These are phyloP conservation scores for Pseudomyrmex concolor DNA, from an alignment of 1,140 invertebrate genomes.

Conservation along the genomic window DNA sequence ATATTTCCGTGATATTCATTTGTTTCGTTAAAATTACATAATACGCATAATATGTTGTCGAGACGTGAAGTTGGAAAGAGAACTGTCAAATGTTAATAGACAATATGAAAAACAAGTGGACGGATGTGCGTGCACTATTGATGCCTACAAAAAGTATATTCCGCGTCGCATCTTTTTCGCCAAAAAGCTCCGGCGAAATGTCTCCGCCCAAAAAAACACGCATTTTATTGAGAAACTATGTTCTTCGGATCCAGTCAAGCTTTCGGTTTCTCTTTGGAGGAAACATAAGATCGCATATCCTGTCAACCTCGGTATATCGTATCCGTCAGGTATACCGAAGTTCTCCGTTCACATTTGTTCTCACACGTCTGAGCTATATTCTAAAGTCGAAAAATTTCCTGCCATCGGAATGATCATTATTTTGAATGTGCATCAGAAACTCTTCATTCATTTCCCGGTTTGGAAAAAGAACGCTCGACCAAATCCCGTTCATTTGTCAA, in stretches of 20 bases:
- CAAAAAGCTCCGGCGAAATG: conserved; percentile 12
- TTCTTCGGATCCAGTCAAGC: conserved; percentile 49
- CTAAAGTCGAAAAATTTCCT: neutral
- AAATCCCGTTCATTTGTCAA: conserved; percentile 14
- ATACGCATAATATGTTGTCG: too few species aligned
- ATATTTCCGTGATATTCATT: too few species aligned
- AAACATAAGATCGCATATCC: conserved; percentile 33
- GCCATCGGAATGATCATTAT: conserved; percentile 12
- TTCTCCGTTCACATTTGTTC: neutral
- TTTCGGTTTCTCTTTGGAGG: conserved; percentile 36
- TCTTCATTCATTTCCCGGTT: neutral
- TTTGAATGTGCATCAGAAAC: neutral
- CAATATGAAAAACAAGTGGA: too few species aligned
- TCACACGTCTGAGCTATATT: neutral
- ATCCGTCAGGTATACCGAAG: neutral
- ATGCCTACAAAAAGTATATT: conserved; percentile 29
- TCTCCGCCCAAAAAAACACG: conserved; percentile 54
- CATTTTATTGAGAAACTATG: conserved; percentile 55
- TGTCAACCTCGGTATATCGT: conserved; percentile 30
- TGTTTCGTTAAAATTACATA: too few species aligned
- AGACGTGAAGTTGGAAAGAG: too few species aligned
- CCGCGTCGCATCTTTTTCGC: conserved; percentile 18
- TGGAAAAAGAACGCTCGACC: neutral
- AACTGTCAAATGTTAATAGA: too few species aligned
- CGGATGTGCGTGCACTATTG: conserved; percentile 25